Conservation (phyloP, 2,113 vertebrate species). For the Stigmatopora nigra region DNA sequence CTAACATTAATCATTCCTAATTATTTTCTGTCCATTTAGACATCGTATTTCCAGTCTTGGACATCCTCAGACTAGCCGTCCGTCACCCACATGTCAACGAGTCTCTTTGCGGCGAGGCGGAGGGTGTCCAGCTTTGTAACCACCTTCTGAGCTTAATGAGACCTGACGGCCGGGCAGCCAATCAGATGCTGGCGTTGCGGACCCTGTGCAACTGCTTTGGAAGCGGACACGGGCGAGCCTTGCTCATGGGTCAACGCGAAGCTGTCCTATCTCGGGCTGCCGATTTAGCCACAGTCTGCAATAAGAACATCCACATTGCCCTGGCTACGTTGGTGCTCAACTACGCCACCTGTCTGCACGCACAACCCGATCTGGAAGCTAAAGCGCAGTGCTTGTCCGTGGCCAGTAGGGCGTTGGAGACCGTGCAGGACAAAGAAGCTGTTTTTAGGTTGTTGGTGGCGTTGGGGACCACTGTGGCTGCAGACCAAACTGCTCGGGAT, state of each 20-base stretch:
- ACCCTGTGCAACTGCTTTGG: conserved; percentile 93
- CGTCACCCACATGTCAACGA: conserved; percentile 87
- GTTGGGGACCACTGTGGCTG: conserved; percentile 87
- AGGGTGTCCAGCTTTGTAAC: conserved; percentile 79
- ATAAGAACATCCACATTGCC: conserved; percentile 94
- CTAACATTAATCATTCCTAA: neutral
- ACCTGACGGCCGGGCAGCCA: conserved; percentile 82
- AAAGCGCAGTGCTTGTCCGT: conserved; percentile 97
- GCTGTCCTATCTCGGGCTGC: conserved; percentile 80
- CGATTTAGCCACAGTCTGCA: conserved; percentile 79
- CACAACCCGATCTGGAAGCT: conserved; percentile 82
- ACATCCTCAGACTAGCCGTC: conserved; percentile 89
- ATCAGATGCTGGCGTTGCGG: conserved; percentile 90
- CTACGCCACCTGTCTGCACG: conserved; percentile 85
- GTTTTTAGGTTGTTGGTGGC: conserved; percentile 92
- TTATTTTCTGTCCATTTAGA: conserved; percentile 61
- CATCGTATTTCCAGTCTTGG: conserved; percentile 93
- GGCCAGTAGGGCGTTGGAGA: conserved; percentile 86
- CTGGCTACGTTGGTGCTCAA: conserved; percentile 89
- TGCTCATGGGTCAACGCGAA: conserved; percentile 87
- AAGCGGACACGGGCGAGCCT: conserved; percentile 73
- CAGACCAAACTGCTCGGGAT: conserved; percentile 82
- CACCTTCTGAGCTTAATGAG: conserved; percentile 84
- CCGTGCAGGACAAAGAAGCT: conserved; percentile 91
- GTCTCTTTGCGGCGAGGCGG: conserved; percentile 84